Evolutionary conservation across 2,888 invertebrate species (phyloP).

Genomic region (Pheosia gnoma): DNA sequence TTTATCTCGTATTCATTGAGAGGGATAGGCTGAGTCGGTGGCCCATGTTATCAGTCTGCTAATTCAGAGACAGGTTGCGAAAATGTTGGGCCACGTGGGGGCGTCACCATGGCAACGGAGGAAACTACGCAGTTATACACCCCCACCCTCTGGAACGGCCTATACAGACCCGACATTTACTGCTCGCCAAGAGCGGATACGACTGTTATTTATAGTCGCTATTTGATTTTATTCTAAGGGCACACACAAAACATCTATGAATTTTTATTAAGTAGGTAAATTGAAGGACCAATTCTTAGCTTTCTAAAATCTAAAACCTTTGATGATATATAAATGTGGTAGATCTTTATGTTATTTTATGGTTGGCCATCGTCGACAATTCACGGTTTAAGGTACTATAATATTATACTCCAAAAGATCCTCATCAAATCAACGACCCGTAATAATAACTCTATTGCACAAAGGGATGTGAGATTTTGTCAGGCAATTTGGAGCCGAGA

Average conservation of each 20-base stretch:
- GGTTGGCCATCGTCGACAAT: neutral
- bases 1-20: neutral
- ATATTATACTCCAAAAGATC: conserved; percentile 42
- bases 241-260: neutral
- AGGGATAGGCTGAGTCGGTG: conserved; percentile 40
- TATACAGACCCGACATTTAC: conserved; percentile 43
- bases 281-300: neutral
- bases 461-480: conserved; percentile 72
- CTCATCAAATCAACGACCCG: conserved; percentile 72
- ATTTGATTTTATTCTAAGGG: conserved; percentile 2
- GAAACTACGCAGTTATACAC: conserved; percentile 75
- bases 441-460: conserved; percentile 74
- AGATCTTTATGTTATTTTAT: conserved; percentile 10
- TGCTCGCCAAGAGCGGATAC: conserved; percentile 42
- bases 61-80: conserved; percentile 62
- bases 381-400: conserved; percentile 19
- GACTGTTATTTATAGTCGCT: conserved; percentile 38
- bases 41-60: conserved; percentile 54
- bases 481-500: conserved; percentile 67
- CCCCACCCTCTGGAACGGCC: conserved; percentile 46
- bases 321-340: conserved; percentile 6
- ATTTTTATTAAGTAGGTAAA: neutral
- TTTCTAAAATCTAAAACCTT: neutral
- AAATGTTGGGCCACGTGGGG: conserved; percentile 67
- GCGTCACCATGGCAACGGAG: conserved; percentile 76